phyloP scores from a whole-genome alignment of 2,888 invertebrate species.

The Thecocarcelia acutangulata region DNA sequence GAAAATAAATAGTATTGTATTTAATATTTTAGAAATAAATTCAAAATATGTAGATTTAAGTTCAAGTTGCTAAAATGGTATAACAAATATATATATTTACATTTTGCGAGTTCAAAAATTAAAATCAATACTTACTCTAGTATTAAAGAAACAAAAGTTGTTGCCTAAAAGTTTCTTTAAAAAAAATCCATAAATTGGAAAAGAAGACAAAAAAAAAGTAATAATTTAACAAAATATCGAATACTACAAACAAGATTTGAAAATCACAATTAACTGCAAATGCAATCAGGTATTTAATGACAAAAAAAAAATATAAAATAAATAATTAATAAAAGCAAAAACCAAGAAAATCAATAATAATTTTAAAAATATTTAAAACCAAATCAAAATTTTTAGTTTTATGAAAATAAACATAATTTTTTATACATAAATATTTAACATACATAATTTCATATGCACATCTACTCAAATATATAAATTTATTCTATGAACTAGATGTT shows the following conservation, averaged over 20 bases:
- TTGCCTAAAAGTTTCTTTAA: conserved; percentile 61
- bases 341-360: not conserved
- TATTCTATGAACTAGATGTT: too few species aligned
- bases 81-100: conserved; percentile 38
- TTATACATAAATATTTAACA: too few species aligned
- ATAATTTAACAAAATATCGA: conserved; percentile 55
- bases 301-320: conserved; percentile 54
- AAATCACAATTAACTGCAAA: conserved; percentile 72
- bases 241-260: conserved; percentile 72
- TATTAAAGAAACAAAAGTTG: conserved; percentile 48
- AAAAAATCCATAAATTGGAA: conserved; percentile 24
- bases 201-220: conserved; percentile 61
- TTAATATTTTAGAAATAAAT: conserved; percentile 19
- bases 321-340: conserved; percentile 41
- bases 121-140: conserved; percentile 24
- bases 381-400: conserved; percentile 69
- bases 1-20: conserved; percentile 26
- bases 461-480: too few species aligned
- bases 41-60: conserved; percentile 22
- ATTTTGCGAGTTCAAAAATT: conserved; percentile 30
- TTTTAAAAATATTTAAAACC: conserved; percentile 16
- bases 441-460: too few species aligned
- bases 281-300: conserved; percentile 68
- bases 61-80: conserved; percentile 27
- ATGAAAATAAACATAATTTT: conserved; percentile 55